Conservation (phyloP, 2,797 vertebrate genomes). For the Poecilia gillii region DNA sequence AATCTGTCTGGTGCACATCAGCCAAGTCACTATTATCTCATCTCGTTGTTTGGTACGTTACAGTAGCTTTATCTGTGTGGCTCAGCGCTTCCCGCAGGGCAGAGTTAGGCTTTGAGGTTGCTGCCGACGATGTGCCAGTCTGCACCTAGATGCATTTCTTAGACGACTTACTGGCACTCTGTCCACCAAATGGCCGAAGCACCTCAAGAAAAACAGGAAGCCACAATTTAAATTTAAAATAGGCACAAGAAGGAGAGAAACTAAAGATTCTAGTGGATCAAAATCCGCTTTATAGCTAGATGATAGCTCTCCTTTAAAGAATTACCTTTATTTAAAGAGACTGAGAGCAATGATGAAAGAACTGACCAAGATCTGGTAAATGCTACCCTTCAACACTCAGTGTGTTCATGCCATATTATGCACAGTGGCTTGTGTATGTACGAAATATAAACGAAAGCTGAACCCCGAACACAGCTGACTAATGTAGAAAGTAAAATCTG, state of each 20-base stretch:
- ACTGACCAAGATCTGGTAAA: constrained; percentile 40
- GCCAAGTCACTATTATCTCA: constrained; percentile 50
- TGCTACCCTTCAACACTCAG: not conserved
- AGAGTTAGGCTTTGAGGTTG: constrained; percentile 43
- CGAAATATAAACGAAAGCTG: not conserved
- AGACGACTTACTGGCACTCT: constrained; percentile 33
- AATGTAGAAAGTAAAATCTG: not conserved
- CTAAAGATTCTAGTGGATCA: constrained; percentile 17
- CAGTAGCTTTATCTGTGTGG: constrained; percentile 28
- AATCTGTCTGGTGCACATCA: constrained; percentile 61
- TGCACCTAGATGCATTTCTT: constrained; percentile 37
- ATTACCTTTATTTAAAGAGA: constrained; percentile 26
- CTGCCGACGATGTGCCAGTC: constrained; percentile 27
- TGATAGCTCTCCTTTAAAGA: not conserved
- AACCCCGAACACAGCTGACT: not conserved
- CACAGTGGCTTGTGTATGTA: not conserved
- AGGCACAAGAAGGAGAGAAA: constrained; percentile 12
- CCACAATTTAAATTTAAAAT: constrained; percentile 15
- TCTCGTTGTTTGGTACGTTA: constrained; percentile 37
- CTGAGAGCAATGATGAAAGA: constrained; percentile 33
- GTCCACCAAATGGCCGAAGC: constrained; percentile 15
- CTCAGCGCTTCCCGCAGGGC: constrained; percentile 20
- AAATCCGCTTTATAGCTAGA: not conserved
- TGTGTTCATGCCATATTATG: too few species aligned
- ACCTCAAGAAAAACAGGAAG: constrained; percentile 24